phyloP scores from a whole-genome alignment of 2,888 invertebrate species.

The Synanthedon myopaeformis region DNA sequence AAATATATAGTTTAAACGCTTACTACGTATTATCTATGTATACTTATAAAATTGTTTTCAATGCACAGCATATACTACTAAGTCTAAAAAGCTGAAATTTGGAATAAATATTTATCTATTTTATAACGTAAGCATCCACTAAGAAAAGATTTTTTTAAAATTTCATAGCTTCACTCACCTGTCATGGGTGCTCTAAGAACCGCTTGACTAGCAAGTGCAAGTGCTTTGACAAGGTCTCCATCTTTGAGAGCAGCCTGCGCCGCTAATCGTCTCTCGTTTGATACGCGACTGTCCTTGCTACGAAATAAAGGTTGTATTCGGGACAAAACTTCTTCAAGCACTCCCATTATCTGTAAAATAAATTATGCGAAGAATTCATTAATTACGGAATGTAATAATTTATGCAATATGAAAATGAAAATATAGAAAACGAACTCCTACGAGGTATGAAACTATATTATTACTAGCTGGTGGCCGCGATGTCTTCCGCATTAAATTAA shows the following conservation, averaged over 20 bases:
- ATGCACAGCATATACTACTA: background rate
- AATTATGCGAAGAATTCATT: background rate
- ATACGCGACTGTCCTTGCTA: slow-evolving; percentile 73
- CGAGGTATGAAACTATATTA: background rate
- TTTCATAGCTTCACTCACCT: slow-evolving; percentile 40
- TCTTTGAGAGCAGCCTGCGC: slow-evolving; percentile 70
- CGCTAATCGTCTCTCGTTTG: slow-evolving; percentile 71
- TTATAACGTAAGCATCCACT: background rate
- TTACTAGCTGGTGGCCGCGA: too few species aligned
- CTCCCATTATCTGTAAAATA: slow-evolving; percentile 40
- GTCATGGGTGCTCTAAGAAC: slow-evolving; percentile 78
- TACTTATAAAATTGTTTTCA: too few species aligned
- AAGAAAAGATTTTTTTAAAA: background rate
- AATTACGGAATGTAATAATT: too few species aligned
- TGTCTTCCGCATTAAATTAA: too few species aligned
- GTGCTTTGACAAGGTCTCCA: slow-evolving; percentile 68
- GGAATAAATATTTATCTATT: background rate
- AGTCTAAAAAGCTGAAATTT: background rate
- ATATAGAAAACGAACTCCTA: background rate
- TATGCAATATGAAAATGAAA: too few species aligned
- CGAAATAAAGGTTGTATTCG: slow-evolving; percentile 77
- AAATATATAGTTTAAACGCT: too few species aligned
- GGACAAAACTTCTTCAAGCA: slow-evolving; percentile 69
- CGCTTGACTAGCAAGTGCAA: slow-evolving; percentile 77
- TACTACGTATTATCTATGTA: too few species aligned